Conservation (phyloP, 2,888 invertebrate species). For the Melanchra persicariae region DNA sequence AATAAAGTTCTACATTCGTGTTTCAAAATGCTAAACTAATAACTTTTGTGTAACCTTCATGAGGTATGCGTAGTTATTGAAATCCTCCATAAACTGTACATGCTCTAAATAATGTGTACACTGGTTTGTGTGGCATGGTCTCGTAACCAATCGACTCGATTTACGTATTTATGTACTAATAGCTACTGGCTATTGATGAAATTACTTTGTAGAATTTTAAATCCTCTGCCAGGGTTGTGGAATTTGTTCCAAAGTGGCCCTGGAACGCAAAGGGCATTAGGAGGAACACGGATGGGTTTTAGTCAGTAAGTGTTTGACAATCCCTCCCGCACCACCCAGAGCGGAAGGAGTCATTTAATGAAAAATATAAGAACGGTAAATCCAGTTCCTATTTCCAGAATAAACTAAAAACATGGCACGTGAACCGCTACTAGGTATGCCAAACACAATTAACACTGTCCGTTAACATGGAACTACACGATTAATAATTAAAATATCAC, state of each 20-base stretch:
- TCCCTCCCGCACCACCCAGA: too few species aligned
- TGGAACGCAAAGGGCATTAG: too few species aligned
- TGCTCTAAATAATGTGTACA: background rate
- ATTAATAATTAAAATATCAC: slow-evolving; percentile 48
- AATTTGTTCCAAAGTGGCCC: too few species aligned
- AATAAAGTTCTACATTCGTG: slow-evolving; percentile 26
- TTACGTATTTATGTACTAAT: background rate
- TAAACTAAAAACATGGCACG: background rate
- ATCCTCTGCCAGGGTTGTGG: too few species aligned
- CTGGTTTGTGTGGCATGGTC: background rate
- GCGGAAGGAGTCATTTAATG: too few species aligned
- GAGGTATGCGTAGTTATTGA: slow-evolving; percentile 13
- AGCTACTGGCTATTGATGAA: background rate
- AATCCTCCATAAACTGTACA: background rate
- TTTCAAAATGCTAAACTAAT: slow-evolving; percentile 17
- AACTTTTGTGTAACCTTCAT: slow-evolving; percentile 15
- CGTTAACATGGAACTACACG: slow-evolving; percentile 17
- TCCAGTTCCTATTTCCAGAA: background rate
- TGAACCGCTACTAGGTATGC: background rate
- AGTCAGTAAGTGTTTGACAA: too few species aligned
- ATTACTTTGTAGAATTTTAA: background rate
- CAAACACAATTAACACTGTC: slow-evolving; percentile 20
- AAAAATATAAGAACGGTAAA: background rate
- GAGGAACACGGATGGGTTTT: too few species aligned
- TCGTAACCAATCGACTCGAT: background rate